Conservation (phyloP, 1,140 invertebrate genomes). For the Leptoteleia sp. region DNA sequence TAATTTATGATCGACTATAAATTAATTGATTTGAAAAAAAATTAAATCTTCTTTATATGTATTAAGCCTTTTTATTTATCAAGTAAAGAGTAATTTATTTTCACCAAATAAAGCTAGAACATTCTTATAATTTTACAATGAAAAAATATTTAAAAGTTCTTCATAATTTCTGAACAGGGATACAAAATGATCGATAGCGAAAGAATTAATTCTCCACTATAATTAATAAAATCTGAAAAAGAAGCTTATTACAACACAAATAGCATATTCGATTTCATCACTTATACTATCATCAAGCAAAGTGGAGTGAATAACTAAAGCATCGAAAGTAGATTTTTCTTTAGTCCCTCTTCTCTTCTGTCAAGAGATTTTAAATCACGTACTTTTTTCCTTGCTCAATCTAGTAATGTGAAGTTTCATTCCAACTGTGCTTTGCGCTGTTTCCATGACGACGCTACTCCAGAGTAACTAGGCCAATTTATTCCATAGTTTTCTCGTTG, state of each 20-base stretch:
- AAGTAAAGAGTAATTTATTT: too few species aligned
- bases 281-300: background rate
- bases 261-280: background rate
- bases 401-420: constrained; percentile 55
- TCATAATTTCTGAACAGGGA: too few species aligned
- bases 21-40: too few species aligned
- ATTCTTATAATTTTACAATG: too few species aligned
- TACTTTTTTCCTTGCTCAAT: constrained; percentile 45
- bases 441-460: constrained; percentile 50
- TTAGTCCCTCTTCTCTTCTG: constrained; percentile 8
- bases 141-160: too few species aligned
- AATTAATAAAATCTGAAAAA: background rate
- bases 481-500: constrained; percentile 47
- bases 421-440: constrained; percentile 42
- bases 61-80: too few species aligned
- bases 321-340: constrained; percentile 26
- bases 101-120: too few species aligned
- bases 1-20: too few species aligned
- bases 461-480: constrained; percentile 61
- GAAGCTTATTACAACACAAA: background rate
- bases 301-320: constrained; percentile 25
- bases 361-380: constrained; percentile 46
- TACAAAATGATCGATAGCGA: too few species aligned
- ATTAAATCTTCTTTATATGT: too few species aligned
- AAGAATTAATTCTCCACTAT: too few species aligned